A percentile compares a stretch with the other conserved stretches of the same genome.
These are phyloP conservation scores for Caretta caretta DNA, from an alignment of 2,113 vertebrate genomes.

Conservation along the genomic window DNA sequence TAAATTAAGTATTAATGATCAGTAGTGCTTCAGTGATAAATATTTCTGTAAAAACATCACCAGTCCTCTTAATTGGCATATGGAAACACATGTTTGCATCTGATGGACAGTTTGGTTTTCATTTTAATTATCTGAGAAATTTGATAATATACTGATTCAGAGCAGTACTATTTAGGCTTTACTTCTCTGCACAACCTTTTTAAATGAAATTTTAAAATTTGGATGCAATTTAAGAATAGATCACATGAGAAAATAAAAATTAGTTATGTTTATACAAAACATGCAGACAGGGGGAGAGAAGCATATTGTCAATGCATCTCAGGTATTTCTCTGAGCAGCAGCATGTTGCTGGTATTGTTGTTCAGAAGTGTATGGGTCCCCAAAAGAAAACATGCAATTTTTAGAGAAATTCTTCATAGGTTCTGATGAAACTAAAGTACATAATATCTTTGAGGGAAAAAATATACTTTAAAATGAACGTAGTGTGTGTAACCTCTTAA, in stretches of 20 bases:
- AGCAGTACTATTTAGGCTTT: background rate
- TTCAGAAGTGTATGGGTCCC: background rate
- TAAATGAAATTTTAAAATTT: background rate
- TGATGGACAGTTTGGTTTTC: background rate
- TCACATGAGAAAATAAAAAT: background rate
- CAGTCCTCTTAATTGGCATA: background rate
- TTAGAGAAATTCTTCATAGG: background rate
- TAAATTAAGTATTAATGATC: background rate
- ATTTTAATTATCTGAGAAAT: background rate
- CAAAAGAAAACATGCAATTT: background rate
- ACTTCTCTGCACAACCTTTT: background rate
- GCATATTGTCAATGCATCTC: background rate
- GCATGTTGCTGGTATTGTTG: background rate
- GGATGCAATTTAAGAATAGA: background rate
- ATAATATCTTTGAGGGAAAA: background rate
- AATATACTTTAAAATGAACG: background rate
- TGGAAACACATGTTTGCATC: background rate
- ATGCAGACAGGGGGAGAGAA: background rate
- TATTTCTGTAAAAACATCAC: background rate
- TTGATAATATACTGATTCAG: background rate
- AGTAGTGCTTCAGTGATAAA: background rate
- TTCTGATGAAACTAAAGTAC: background rate
- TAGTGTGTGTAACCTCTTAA: background rate
- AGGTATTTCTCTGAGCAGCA: background rate
- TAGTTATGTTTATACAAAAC: background rate